Evolutionary conservation across 2,113 vertebrate species (phyloP), one percentile per base, ranked within the genome.

Genomic region (Suncus etruscus): DNA sequence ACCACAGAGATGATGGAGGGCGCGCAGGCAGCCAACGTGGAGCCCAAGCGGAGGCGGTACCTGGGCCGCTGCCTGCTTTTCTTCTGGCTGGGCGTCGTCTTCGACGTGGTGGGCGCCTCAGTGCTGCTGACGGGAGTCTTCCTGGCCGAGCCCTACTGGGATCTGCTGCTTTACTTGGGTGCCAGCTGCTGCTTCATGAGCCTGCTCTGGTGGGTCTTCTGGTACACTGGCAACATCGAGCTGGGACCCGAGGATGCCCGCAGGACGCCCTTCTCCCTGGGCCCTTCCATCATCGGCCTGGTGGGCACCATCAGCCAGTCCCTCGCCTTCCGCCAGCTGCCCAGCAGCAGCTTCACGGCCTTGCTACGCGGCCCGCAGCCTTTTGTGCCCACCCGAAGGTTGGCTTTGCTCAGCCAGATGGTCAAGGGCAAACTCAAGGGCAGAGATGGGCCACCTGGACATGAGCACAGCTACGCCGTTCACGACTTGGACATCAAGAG

Each of bases 121-220:
- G 96, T 99, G 14, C 97, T 99, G 22, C 96, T 99, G 96, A 92
- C 96, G 1, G 99, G 99, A 0, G 98, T 98, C 66, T 99, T 99
- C 54, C 97, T 96, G 54, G 95, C 98, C 50, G 90, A 98, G 16
- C 94, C 95, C 11, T 97, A 98, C 96, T 98, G 98, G 24, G 99
- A 99, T 94, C 91, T 99, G 94, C 97, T 98, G 32, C 97, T 99
- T 89, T 99, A 99, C 78, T 96, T 95, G 45, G 99, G 99, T 10
- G 97, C 98, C 74, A 98, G 99, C 87, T 92, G 98, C 91, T 97
- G 99, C 96, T 99, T 99, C 97, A 92, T 99, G 94, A 99, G 99
- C 96, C 97, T 99, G 65, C 97, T 99, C 89, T 99, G 99, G 98
- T 99, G 99, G 99, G 97, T 99, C 87, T 99, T 99, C 97, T 99